A percentile compares a stretch with the other conserved stretches of the same genome.
Evolutionary conservation across 2,113 vertebrate species (phyloP).

Genomic region (Campylorhamphus procurvoides): DNA sequence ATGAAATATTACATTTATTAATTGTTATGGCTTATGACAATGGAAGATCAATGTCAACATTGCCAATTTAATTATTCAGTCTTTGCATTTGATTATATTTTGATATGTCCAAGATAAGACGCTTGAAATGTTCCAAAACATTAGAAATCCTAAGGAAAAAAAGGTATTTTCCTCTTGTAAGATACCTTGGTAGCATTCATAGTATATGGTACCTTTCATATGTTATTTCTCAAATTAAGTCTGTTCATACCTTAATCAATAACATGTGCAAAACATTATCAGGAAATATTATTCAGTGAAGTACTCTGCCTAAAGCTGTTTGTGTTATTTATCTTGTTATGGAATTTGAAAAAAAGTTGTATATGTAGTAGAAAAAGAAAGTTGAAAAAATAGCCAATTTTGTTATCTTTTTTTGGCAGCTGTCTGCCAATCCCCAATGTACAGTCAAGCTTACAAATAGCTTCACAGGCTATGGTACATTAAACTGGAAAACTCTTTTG

Average conservation of each 20-base stretch:
- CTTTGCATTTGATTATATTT: not conserved
- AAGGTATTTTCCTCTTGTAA: not conserved
- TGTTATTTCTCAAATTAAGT: not conserved
- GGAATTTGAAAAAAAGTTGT: not conserved
- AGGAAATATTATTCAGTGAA: not conserved
- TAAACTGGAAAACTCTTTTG: not conserved
- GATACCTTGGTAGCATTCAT: not conserved
- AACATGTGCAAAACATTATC: not conserved
- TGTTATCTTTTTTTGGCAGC: not conserved
- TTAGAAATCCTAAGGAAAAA: not conserved
- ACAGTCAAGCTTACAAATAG: not conserved
- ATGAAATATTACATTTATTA: not conserved
- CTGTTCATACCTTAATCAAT: not conserved
- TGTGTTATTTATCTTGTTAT: not conserved
- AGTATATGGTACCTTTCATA: not conserved
- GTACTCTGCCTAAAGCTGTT: not conserved
- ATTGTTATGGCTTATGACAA: not conserved
- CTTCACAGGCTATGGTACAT: not conserved
- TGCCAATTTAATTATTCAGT: not conserved
- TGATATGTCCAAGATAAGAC: not conserved
- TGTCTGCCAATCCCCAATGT: not conserved
- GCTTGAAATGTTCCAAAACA: not conserved
- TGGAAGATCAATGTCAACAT: not conserved
- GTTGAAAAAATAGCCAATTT: not conserved
- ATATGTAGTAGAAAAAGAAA: not conserved